Evolutionary conservation across 1,140 invertebrate genomes (phyloP).

Genomic region (Drosophila insularis): DNA sequence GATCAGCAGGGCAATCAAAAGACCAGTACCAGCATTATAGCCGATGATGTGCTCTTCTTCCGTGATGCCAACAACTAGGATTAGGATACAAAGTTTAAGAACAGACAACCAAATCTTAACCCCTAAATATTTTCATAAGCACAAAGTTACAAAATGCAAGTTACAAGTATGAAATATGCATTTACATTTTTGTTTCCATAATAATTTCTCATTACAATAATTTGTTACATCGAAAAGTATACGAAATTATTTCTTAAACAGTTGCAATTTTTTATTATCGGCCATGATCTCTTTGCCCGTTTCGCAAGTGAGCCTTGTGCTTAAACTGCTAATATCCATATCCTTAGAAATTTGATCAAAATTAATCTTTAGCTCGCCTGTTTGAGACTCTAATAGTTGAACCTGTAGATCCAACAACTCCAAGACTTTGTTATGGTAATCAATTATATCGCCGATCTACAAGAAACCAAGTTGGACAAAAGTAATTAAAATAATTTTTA

Average conservation of each 20-base stretch:
- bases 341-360: slow-evolving; percentile 18
- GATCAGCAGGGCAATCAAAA: slow-evolving; percentile 89
- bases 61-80: slow-evolving; percentile 63
- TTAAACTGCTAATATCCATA: neutral
- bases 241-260: slow-evolving; percentile 4
- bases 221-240: slow-evolving; percentile 13
- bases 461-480: neutral
- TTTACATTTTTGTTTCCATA: slow-evolving; percentile 36
- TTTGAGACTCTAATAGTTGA: slow-evolving; percentile 7
- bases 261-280: neutral
- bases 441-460: slow-evolving; percentile 39
- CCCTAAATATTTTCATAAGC: slow-evolving; percentile 45
- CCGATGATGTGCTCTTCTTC: slow-evolving; percentile 94
- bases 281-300: neutral
- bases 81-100: neutral
- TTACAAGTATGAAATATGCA: slow-evolving; percentile 46
- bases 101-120: slow-evolving; percentile 27
- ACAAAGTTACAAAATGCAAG: slow-evolving; percentile 57
- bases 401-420: slow-evolving; percentile 37
- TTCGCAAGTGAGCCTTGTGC: slow-evolving; percentile 6
- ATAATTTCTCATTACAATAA: slow-evolving; percentile 28
- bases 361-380: neutral
- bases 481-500: neutral
- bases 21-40: slow-evolving; percentile 90
- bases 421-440: slow-evolving; percentile 34